Evolutionary conservation across 2,797 vertebrate species (phyloP), one percentile per base, ranked within the genome.

Genomic region (Halcyon chelicuti): DNA sequence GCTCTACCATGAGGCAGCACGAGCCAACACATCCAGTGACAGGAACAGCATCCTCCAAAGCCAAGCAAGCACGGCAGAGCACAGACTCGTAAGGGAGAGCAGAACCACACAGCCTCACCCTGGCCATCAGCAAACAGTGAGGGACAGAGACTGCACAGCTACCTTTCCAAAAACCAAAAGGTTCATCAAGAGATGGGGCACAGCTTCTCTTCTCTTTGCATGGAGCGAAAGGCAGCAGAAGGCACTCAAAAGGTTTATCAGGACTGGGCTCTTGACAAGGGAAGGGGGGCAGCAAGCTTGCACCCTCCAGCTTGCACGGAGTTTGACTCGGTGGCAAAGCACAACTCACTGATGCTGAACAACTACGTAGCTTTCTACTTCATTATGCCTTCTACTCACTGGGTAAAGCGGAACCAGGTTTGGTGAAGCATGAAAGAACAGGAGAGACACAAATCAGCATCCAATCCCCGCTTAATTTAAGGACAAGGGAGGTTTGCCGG

Each of bases 11-110:
- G 9, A 46, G 46, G 39, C 65, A 77, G 81, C 66, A n/a, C 3
- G 14, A 35, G 12, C 12, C 25, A 78, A 22, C 1, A 0, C 47
- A 11, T 9, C n/a, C 76, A 37, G 72, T 9, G 1, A 37, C 0
- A 0, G 29, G 13, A 57, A 13, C 26, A 35, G 74, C 66, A 25
- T 21, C 76, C 51, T 29, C 26, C 40, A 39, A 54, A 26, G 72
- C 19, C 16, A 3, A 19, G 61, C 8, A 22, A 25, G 42, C 37
- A 28, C 2, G 19, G 70, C 66, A 65, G 74, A 46, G 20, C 5
- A 0, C 0, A 1, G 62, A 5, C 17, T 40, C 1, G 0, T 1
- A 39, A 3, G 3, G 47, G 47, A 51, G 23, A 39, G 46, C 0
- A 0, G 55, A 51, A 16, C 28, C 2, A 1, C 25, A 25, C 39